Conservation (phyloP, 1,140 invertebrate genomes). For the Globodera rostochiensis region DNA sequence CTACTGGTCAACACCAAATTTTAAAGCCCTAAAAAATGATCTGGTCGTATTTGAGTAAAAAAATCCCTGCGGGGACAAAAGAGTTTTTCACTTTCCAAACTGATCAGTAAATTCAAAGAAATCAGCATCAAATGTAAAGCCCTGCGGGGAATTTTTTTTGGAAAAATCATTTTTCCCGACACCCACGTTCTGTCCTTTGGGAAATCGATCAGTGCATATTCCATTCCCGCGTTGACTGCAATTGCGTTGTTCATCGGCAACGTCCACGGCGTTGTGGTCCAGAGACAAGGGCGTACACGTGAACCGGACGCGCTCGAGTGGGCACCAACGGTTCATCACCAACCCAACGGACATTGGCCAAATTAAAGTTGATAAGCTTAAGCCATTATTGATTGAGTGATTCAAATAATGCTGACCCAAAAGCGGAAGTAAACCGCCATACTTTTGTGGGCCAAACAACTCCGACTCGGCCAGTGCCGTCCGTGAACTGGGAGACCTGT, state of each 20-base stretch:
- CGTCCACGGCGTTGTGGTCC: conserved; percentile 99
- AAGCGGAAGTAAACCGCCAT: conserved; percentile 60
- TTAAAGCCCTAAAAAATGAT: too few species aligned
- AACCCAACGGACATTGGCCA: conserved; percentile 17
- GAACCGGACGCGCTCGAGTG: conserved; percentile 24
- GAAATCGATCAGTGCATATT: conserved; percentile 74
- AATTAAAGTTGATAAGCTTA: conserved; percentile 39
- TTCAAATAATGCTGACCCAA: too few species aligned
- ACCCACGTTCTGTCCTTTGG: conserved; percentile 57
- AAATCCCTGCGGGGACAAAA: too few species aligned
- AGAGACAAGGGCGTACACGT: conserved; percentile 74
- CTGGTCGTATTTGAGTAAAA: too few species aligned
- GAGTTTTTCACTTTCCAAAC: too few species aligned
- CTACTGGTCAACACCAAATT: too few species aligned
- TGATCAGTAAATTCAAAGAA: too few species aligned
- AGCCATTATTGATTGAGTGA: too few species aligned
- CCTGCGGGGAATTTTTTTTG: too few species aligned
- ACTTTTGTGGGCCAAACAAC: conserved; percentile 75
- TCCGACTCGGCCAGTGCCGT: conserved; percentile 96
- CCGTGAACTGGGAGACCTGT: conserved; percentile 69
- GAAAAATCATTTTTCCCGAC: too few species aligned
- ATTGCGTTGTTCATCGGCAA: conserved; percentile 86
- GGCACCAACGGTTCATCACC: background rate
- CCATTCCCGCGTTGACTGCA: conserved; percentile 60
- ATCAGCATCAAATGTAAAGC: too few species aligned